Conservation (phyloP, 2,888 invertebrate genomes). For the Agonopterix alstromeriana region DNA sequence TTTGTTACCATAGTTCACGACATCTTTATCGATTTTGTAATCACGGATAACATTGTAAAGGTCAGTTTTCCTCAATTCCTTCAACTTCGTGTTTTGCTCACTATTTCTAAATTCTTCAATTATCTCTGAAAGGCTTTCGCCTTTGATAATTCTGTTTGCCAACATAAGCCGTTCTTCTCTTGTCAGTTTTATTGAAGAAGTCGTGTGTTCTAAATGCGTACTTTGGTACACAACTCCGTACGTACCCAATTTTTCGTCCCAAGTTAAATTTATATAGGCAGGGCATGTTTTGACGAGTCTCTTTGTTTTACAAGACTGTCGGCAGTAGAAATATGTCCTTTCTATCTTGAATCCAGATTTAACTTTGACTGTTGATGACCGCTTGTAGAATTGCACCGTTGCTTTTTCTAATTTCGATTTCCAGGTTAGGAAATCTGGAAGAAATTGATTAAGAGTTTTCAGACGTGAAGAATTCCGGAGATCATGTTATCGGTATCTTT, state of each 20-base stretch:
- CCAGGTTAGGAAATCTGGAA: too few species aligned
- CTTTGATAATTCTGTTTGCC: not conserved
- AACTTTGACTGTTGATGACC: not conserved
- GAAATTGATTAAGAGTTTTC: too few species aligned
- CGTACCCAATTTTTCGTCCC: not conserved
- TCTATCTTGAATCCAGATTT: not conserved
- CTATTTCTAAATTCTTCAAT: not conserved
- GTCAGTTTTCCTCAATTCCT: not conserved
- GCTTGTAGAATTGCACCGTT: too few species aligned
- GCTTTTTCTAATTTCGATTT: too few species aligned
- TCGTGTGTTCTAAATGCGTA: not conserved
- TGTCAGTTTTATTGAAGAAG: not conserved
- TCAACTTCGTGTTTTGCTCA: not conserved
- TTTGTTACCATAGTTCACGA: conserved; percentile 1
- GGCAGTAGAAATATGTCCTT: conserved; percentile 3
- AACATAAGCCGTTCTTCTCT: not conserved
- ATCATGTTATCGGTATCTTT: too few species aligned
- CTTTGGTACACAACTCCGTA: conserved; percentile 1
- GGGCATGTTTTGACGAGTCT: conserved; percentile 6
- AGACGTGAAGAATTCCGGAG: too few species aligned
- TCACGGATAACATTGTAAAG: conserved; percentile 7
- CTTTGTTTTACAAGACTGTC: not conserved
- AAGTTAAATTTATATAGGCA: conserved; percentile 1
- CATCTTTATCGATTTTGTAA: conserved; percentile 5
- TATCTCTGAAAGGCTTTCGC: not conserved